Conservation (phyloP, 2,797 vertebrate genomes). For the Chaunax sp. region DNA sequence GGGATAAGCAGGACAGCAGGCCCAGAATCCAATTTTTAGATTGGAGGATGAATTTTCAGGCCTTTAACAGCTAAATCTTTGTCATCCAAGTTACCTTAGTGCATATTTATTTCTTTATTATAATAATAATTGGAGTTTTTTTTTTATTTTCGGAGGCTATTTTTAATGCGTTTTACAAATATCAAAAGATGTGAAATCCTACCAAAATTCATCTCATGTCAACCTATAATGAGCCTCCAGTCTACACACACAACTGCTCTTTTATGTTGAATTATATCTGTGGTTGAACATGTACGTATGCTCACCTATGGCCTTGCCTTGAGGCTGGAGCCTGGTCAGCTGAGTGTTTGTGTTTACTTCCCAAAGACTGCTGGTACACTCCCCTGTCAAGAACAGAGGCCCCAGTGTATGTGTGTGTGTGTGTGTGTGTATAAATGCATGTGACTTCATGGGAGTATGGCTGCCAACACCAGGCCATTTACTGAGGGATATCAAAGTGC, state of each 20-base stretch:
- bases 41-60: background rate
- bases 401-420: constrained; percentile 34
- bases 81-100: background rate
- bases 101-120: background rate
- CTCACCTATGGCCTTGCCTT: constrained; percentile 20
- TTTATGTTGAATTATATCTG: background rate
- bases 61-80: background rate
- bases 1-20: background rate
- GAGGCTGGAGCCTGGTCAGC: constrained; percentile 23
- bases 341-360: constrained; percentile 43
- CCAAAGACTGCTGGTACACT: constrained; percentile 32
- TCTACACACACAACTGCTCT: background rate
- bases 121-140: background rate
- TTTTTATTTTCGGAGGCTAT: background rate
- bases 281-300: background rate
- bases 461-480: constrained; percentile 49
- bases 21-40: background rate
- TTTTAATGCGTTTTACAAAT: background rate
- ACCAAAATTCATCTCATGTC: too few relatives aligned
- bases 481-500: constrained; percentile 42
- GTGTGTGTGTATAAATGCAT: constrained; percentile 19
- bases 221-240: background rate
- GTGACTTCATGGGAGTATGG: constrained; percentile 39
- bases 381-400: constrained; percentile 54
- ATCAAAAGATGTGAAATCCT: too few relatives aligned